phyloP scores from a whole-genome alignment of 2,797 vertebrate species.

The Borostomias antarcticus region DNA sequence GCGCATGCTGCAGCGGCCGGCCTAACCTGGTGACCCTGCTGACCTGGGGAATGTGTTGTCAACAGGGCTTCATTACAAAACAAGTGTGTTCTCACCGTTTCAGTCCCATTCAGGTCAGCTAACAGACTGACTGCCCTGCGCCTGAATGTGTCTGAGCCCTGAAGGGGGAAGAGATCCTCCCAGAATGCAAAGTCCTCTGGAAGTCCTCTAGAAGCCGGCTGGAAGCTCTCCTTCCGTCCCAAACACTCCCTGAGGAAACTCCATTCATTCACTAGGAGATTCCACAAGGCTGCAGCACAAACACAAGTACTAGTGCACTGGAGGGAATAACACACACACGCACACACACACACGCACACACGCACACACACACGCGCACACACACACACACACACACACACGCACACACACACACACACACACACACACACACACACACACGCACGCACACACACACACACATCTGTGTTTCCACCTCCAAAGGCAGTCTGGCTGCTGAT shows the following conservation, averaged over 20 bases:
- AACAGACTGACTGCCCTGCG: no score
- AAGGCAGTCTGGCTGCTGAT: slow-evolving; percentile 59
- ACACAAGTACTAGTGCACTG: no score
- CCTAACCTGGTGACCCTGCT: neutral
- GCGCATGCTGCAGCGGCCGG: neutral
- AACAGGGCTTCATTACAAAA: no score
- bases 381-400: slow-evolving; percentile 58
- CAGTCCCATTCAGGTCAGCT: no score
- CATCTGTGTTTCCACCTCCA: slow-evolving; percentile 64
- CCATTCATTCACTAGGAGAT: slow-evolving; percentile 60
- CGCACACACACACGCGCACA: slow-evolving; percentile 63
- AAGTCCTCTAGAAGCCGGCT: slow-evolving; percentile 44
- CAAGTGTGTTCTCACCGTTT: no score
- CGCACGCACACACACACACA: slow-evolving; percentile 43
- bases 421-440: slow-evolving; percentile 2
- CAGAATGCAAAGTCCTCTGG: no score
- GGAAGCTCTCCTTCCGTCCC: slow-evolving; percentile 67
- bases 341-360: slow-evolving; percentile 43
- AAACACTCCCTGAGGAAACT: slow-evolving; percentile 68
- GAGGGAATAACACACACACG: slow-evolving; percentile 54
- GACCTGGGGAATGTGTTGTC: neutral
- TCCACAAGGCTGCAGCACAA: slow-evolving; percentile 58
- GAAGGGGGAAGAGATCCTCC: slow-evolving; percentile 66
- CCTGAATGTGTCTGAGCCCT: neutral
- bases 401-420: no score